Evolutionary conservation across 1,140 invertebrate species (phyloP).

Genomic region (Hirudo medicinalis): DNA sequence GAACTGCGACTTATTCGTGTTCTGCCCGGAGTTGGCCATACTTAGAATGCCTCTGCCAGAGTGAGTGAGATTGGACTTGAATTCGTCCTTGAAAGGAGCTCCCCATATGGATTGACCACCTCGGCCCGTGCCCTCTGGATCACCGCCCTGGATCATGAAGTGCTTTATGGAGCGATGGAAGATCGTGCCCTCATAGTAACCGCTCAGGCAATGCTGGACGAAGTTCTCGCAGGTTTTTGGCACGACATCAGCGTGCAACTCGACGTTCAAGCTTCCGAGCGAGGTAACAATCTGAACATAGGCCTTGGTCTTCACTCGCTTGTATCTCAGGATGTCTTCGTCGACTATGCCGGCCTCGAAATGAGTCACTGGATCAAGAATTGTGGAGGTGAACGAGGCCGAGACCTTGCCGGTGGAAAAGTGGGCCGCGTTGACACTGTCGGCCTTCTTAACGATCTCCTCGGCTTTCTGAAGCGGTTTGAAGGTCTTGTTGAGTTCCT

Average conservation of each 20-base stretch:
- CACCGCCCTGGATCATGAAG: conserved; percentile 98
- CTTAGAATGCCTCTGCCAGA: conserved; percentile 79
- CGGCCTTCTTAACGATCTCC: conserved; percentile 47
- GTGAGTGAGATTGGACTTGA: conserved; percentile 75
- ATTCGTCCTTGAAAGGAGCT: conserved; percentile 84
- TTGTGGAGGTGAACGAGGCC: conserved; percentile 92
- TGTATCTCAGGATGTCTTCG: conserved; percentile 66
- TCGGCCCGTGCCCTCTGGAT: conserved; percentile 86
- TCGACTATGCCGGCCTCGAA: conserved; percentile 73
- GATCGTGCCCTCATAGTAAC: conserved; percentile 84
- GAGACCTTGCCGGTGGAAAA: conserved; percentile 95
- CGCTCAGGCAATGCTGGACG: conserved; percentile 70
- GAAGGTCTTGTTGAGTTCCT: conserved; percentile 71
- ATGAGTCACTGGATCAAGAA: conserved; percentile 68
- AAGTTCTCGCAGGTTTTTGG: conserved; percentile 97
- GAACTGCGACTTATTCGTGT: conserved; percentile 95
- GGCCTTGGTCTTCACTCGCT: conserved; percentile 86
- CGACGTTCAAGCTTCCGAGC: conserved; percentile 78
- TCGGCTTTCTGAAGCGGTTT: conserved; percentile 41
- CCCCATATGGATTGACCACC: conserved; percentile 90
- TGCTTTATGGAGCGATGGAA: conserved; percentile 93
- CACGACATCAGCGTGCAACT: conserved; percentile 77
- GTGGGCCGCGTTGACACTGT: conserved; percentile 94
- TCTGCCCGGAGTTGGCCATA: conserved; percentile 93
- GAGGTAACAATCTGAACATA: conserved; percentile 84